Percentiles rank a stretch among this genome's conserved stretches.
Evolutionary conservation across 2,113 vertebrate species (phyloP).

Genomic region (Dunckerocampus dactyliophorus): DNA sequence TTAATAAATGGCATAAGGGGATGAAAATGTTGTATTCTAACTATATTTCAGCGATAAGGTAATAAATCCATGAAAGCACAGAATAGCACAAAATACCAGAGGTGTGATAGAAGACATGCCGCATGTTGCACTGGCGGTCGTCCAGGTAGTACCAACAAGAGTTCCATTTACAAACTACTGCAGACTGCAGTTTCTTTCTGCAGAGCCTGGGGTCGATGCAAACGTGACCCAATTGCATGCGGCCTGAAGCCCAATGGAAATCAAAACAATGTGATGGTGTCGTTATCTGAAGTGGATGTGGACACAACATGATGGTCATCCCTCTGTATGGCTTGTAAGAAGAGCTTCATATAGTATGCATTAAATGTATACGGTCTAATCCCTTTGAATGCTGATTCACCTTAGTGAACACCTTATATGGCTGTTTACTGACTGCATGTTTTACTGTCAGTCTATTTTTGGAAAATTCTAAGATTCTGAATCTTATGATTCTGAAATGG

Average conservation of each 20-base stretch:
- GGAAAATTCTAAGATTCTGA: slow-evolving; percentile 32
- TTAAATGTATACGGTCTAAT: background rate
- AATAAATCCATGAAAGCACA: background rate
- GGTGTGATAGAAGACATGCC: background rate
- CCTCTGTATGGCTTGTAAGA: background rate
- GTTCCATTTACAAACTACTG: slow-evolving; percentile 30
- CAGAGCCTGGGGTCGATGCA: slow-evolving; percentile 52
- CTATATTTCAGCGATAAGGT: no score
- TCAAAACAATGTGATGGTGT: background rate
- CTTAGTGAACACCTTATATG: no score
- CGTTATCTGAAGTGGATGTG: background rate
- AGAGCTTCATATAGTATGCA: background rate
- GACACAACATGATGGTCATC: background rate
- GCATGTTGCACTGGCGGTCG: background rate
- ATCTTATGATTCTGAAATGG: slow-evolving; percentile 43
- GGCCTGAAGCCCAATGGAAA: background rate
- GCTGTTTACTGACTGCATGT: background rate
- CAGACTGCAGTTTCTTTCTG: slow-evolving; percentile 59
- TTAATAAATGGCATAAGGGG: no score
- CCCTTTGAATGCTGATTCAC: no score
- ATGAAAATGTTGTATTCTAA: no score
- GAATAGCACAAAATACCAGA: no score
- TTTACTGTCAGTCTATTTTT: slow-evolving; percentile 29
- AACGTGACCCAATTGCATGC: no score
- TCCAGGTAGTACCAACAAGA: slow-evolving; percentile 37